These are phyloP conservation scores for Euwallacea similis DNA, from an alignment of 1,140 invertebrate species.

Conservation along the genomic window DNA sequence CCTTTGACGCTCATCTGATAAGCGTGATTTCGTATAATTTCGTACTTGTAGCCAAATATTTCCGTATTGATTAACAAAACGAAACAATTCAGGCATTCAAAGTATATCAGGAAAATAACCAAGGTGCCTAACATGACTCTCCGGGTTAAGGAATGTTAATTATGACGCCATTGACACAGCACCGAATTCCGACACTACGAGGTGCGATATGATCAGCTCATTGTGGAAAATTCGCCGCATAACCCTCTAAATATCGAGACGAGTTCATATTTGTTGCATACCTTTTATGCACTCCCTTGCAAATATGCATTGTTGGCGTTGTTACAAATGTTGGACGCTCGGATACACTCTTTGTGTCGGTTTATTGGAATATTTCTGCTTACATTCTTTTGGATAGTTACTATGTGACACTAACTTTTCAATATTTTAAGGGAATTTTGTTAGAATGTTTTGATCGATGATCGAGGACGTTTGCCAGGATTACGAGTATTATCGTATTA, in stretches of 20 bases:
- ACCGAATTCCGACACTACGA: constrained; percentile 48
- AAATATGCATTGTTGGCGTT: constrained; percentile 51
- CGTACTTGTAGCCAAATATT: too few species aligned
- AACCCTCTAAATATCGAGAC: constrained; percentile 47
- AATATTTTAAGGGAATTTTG: too few species aligned
- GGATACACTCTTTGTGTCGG: constrained; percentile 20
- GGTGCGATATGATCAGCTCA: constrained; percentile 45
- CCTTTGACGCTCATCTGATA: too few species aligned
- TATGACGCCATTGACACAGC: constrained; percentile 50
- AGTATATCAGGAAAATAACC: constrained; percentile 43
- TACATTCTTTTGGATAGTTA: constrained; percentile 12
- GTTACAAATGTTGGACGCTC: constrained; percentile 29
- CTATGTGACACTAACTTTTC: neutral
- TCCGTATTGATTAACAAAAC: too few species aligned
- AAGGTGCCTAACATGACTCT: constrained; percentile 41
- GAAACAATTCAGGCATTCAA: neutral
- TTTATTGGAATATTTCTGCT: constrained; percentile 10
- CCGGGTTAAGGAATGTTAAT: constrained; percentile 49
- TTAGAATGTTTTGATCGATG: too few species aligned
- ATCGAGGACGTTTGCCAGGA: too few species aligned
- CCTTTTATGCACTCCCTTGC: constrained; percentile 48
- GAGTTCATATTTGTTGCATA: constrained; percentile 51
- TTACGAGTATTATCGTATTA: too few species aligned
- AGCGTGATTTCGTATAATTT: too few species aligned
- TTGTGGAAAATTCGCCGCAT: constrained; percentile 43